These are phyloP conservation scores for Salvelinus sp. DNA, from an alignment of 2,113 vertebrate species.

Conservation along the genomic window DNA sequence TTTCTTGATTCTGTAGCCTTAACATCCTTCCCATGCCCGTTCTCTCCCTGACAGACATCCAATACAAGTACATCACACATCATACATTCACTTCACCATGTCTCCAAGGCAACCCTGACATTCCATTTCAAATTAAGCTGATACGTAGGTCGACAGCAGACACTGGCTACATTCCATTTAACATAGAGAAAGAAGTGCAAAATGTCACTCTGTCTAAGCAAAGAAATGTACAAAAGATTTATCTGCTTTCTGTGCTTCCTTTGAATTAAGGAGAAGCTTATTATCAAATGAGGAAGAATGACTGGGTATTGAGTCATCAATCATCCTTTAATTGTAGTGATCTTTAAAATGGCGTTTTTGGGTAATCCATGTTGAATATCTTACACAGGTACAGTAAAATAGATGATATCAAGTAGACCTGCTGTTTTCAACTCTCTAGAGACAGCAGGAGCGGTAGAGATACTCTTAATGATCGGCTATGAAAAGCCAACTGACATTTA, in stretches of 20 bases:
- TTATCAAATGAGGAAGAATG: no score
- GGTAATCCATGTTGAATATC: neutral
- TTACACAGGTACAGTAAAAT: neutral
- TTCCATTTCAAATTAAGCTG: constrained; percentile 48
- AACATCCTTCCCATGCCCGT: constrained; percentile 24
- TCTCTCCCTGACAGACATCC: constrained; percentile 24
- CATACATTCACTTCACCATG: constrained; percentile 26
- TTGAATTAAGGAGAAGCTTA: no score
- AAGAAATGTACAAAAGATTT: neutral
- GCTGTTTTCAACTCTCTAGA: no score
- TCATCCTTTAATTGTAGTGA: neutral
- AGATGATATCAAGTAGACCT: neutral
- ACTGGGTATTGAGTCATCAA: no score
- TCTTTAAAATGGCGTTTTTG: neutral
- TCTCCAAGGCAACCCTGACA: constrained; percentile 64
- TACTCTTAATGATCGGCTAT: no score
- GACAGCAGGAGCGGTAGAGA: no score
- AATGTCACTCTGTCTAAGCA: constrained; percentile 29
- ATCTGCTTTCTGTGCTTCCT: constrained; percentile 2
- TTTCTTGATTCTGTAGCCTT: constrained; percentile 5
- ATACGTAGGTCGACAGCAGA: constrained; percentile 30
- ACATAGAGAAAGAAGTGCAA: constrained; percentile 12
- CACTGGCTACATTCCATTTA: constrained; percentile 39
- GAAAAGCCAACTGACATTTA: no score
- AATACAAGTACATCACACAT: constrained; percentile 16